These are phyloP conservation scores for Oopsacas minuta DNA, from an alignment of 37 sponge, comb jelly and placozoan species.

Conservation along the genomic window DNA sequence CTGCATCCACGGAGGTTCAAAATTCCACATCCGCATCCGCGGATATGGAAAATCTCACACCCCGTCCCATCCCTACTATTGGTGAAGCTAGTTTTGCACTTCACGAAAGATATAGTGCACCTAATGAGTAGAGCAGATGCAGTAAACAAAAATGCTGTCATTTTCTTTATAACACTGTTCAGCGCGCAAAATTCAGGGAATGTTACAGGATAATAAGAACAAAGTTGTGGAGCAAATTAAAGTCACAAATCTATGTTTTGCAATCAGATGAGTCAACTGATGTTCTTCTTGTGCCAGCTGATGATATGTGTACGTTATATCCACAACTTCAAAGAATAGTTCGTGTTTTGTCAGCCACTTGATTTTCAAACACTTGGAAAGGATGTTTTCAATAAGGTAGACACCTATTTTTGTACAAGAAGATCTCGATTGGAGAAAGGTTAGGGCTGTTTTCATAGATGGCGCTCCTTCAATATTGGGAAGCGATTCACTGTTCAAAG, in stretches of 20 bases:
- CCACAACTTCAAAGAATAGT: not conserved
- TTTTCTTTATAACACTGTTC: not conserved
- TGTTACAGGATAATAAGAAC: not conserved
- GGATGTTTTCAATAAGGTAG: slow-evolving; percentile 1
- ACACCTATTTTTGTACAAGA: not conserved
- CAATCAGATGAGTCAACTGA: slow-evolving; percentile 14
- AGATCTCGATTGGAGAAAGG: slow-evolving; percentile 11
- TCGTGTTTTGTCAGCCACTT: slow-evolving; percentile 15
- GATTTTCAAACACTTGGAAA: slow-evolving; percentile 6
- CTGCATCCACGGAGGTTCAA: no score
- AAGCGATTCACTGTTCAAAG: not conserved
- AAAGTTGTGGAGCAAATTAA: slow-evolving; percentile 6
- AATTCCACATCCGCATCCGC: no score
- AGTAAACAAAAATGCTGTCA: not conserved
- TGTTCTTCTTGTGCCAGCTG: not conserved
- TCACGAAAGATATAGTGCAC: slow-evolving; percentile 3
- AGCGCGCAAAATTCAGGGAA: not conserved
- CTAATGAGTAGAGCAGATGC: not conserved
- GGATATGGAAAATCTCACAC: no score
- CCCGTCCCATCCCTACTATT: no score
- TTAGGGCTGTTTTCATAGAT: not conserved
- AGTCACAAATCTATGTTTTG: slow-evolving; percentile 7
- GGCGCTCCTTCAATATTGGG: slow-evolving; percentile 12
- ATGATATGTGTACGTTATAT: not conserved
- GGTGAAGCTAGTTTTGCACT: slow-evolving; percentile 12